A percentile compares a stretch with the other conserved stretches of the same genome.
Evolutionary conservation across 2,888 invertebrate species (phyloP).

Genomic region (Catocala nupta): DNA sequence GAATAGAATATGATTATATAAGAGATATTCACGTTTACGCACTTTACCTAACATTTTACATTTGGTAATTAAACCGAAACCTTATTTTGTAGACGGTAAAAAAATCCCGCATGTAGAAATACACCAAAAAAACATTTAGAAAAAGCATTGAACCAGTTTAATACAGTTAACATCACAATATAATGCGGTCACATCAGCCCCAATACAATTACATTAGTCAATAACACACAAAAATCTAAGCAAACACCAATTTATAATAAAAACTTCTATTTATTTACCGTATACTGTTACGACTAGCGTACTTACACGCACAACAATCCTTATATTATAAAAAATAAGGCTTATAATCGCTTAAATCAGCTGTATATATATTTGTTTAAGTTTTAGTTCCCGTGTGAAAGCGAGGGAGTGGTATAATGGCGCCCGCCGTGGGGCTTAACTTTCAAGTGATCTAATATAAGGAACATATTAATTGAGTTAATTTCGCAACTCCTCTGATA

Average conservation of each 20-base stretch:
- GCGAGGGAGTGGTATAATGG: conserved; percentile 48
- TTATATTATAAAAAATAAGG: conserved; percentile 27
- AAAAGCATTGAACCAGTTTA: too few relatives aligned
- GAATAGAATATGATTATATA: too few relatives aligned
- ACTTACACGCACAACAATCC: neutral
- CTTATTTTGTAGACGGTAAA: too few relatives aligned
- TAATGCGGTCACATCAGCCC: conserved; percentile 18
- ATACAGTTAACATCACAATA: neutral
- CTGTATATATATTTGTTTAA: conserved; percentile 21
- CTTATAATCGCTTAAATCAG: conserved; percentile 31
- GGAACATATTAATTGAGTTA: too few relatives aligned
- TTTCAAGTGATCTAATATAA: neutral
- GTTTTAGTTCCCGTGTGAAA: conserved; percentile 75
- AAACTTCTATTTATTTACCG: conserved; percentile 58
- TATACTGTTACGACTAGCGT: conserved; percentile 53
- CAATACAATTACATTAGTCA: conserved; percentile 39
- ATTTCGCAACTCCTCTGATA: too few relatives aligned
- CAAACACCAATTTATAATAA: conserved; percentile 62
- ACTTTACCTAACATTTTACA: too few relatives aligned
- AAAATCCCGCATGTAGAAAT: conserved; percentile 17
- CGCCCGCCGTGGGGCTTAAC: conserved; percentile 23
- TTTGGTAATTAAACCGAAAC: too few relatives aligned
- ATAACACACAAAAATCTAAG: conserved; percentile 50
- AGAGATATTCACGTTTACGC: too few relatives aligned
- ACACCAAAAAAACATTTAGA: too few relatives aligned